phyloP scores from a whole-genome alignment of 2,888 invertebrate species.

The Toxonevra muliebris region DNA sequence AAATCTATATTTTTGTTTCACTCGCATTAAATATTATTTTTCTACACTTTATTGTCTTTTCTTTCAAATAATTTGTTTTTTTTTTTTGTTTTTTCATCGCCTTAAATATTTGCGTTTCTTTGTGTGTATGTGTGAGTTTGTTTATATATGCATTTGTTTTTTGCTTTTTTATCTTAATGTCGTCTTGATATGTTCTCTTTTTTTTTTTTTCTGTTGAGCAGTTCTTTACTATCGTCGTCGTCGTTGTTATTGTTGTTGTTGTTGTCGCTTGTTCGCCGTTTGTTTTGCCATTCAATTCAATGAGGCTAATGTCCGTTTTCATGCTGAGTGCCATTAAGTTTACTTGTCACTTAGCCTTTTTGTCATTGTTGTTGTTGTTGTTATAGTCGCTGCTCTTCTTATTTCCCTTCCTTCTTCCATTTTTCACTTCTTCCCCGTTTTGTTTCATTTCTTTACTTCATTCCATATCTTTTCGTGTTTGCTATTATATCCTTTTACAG shows the following conservation, averaged over 20 bases:
- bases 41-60: background rate
- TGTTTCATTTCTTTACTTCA: constrained; percentile 4
- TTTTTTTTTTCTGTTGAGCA: background rate
- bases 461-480: constrained; percentile 19
- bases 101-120: no score
- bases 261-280: constrained; percentile 20
- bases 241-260: constrained; percentile 37
- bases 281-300: constrained; percentile 46
- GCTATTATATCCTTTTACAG: constrained; percentile 22
- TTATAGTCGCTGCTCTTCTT: constrained; percentile 26
- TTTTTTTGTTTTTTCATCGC: no score
- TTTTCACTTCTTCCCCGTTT: background rate
- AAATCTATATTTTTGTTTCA: background rate
- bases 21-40: constrained; percentile 2
- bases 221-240: constrained; percentile 26
- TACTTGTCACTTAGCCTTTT: constrained; percentile 63
- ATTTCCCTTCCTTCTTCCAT: constrained; percentile 23
- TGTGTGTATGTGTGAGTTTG: background rate
- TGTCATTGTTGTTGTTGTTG: constrained; percentile 37
- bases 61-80: background rate
- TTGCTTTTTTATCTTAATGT: background rate
- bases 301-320: constrained; percentile 63
- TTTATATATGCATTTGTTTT: background rate
- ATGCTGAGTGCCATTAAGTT: constrained; percentile 63
- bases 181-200: background rate